These are phyloP conservation scores for Aphis gossypii DNA, from an alignment of 1,140 invertebrate genomes.

Conservation along the genomic window DNA sequence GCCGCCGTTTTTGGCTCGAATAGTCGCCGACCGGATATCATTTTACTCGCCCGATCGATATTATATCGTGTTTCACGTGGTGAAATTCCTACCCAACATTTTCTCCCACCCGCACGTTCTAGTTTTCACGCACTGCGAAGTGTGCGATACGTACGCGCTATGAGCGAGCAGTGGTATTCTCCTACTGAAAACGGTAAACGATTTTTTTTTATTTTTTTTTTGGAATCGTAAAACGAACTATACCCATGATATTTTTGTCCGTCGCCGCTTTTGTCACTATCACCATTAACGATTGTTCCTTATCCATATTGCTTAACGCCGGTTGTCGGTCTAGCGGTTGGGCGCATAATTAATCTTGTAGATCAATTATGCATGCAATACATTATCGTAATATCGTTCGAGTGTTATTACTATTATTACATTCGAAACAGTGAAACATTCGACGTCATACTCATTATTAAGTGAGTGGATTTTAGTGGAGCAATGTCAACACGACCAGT, in stretches of 20 bases:
- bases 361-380: conserved; percentile 21
- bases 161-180: not conserved
- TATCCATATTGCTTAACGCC: not conserved
- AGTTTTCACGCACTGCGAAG: not conserved
- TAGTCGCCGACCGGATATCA: not conserved
- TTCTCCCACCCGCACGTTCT: not conserved
- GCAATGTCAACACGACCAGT: not conserved
- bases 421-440: not conserved
- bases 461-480: not conserved
- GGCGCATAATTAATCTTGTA: not conserved
- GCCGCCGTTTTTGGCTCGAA: not conserved
- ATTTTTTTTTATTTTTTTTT: not conserved
- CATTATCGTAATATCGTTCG: not conserved
- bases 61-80: not conserved
- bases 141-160: not conserved
- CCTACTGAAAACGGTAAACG: not conserved
- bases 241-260: not conserved
- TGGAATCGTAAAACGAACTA: not conserved
- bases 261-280: not conserved
- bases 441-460: too few relatives aligned
- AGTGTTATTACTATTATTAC: not conserved
- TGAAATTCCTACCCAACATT: too few relatives aligned
- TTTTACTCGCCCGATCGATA: not conserved
- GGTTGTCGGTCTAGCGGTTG: not conserved
- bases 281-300: not conserved